Base-by-base conservation (phyloP, 2,888 invertebrate species). In the Coenonympha glycerion region DNA sequence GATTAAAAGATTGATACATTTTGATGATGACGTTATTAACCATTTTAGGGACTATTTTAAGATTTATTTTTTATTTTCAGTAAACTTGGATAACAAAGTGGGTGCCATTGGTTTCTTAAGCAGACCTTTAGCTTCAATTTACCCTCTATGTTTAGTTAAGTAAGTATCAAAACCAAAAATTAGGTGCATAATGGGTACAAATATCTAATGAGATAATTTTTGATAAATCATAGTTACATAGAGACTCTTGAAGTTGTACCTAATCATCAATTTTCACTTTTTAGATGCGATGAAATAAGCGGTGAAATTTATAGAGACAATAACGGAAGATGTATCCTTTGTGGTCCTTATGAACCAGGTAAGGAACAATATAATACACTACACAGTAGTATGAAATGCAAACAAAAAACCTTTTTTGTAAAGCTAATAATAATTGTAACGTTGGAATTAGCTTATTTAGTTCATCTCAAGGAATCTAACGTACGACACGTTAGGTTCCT, bases 61-160 rank as follows among this genome's bases (percentile, higher is more conserved):
- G 9, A 21, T 1, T 9, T 19, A n/a, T 8, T 24, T 3, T 34
- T 19, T 26, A 30, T 48, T 90, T 91, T 49, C 86, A 97, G 96
- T 96, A 0, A 98, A 98, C 71, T 90, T 94, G 64, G 94, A 95
- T 69, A 95, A 93, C 58, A 94, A 91, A 65, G 89, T 94, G 0
- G 98, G 98, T 1, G 95, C 98, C 3, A 94, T 98, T 42, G 98
- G 98, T 2, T 98, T 97, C 69, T 87, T 96, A 6, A 96, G 96
- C 11, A 78, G 90, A 28, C 88, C 90, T 48, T 79, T 85, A 13
- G 77, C 83, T 0, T 84, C 80, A 0, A 76, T 88, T 18, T 87
- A 88, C 45, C 88, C 88, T 0, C 69, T 88, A 0, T 77, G 75
- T 24, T 68, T 88, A 57, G 85, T 87, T 57, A 87, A 79, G 87